Evolutionary conservation across 2,888 invertebrate species (phyloP), one percentile per base, ranked within the genome.

Genomic region (Hermodice carunculata): DNA sequence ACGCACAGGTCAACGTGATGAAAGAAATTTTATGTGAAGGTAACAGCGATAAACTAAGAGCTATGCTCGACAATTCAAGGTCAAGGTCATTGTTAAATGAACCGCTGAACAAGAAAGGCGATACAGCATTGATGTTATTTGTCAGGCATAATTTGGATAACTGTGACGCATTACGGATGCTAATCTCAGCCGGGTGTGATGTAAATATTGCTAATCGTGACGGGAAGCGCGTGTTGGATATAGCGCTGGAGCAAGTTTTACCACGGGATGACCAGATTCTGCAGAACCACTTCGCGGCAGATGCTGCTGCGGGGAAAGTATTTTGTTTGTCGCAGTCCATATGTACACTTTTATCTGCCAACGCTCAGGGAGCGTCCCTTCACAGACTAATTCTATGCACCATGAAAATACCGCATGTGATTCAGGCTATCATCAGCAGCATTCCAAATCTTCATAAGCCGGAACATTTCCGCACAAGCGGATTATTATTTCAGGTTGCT

Each of bases 401-500:
- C 22, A 65, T 61, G 57, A 60, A 49, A 44, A 42, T 64, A 17
- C 29, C 40, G 26, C 32, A 32, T 17, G 24, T 52, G 17, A 28
- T 67, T 4, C 34, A 49, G 6, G 57, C 64, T 29, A 53, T 67
- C 22, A 57, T 52, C 34, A 31, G 56, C 32, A 28, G 54, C 3
- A 42, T 67, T 3, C 22, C n/a, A 5, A 58, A 65, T n/a, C 61
- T 67, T 3, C 34, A 49, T n/a, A 19, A 22, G 3, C 26, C 24
- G 4, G 52, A 60, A n/a, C 28, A 61, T 6, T 64, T 52, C 40
- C 48, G 61, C 8, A 43, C 61, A n/a, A 64, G 63, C 32, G 61
- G 67, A n/a, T 34, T 67, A 42, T 57, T 67, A 17, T 53, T 67
- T 4, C 67, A 67, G 57, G 57, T 61, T 1, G 40, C 67, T 19